These are phyloP conservation scores for Aricia agestis DNA, from an alignment of 1,140 invertebrate species.

Conservation along the genomic window DNA sequence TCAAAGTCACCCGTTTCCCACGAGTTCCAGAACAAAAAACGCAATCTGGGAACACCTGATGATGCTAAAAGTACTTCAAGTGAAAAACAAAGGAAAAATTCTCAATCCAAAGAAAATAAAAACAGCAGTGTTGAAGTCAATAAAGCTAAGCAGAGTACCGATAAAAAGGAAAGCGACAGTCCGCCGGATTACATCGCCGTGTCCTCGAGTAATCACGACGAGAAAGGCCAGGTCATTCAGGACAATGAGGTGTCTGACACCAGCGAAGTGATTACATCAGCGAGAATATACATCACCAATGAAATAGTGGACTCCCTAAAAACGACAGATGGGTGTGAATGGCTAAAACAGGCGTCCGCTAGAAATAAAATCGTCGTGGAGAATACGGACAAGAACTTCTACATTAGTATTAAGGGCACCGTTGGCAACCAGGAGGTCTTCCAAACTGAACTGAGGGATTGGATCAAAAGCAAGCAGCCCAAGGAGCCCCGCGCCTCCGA, in stretches of 20 bases:
- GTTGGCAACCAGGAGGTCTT: constrained; percentile 71
- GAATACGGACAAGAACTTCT: constrained; percentile 51
- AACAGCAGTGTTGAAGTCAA: constrained; percentile 28
- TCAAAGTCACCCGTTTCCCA: constrained; percentile 55
- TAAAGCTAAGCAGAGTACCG: constrained; percentile 31
- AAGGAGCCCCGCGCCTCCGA: constrained; percentile 31
- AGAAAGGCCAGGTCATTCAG: constrained; percentile 60
- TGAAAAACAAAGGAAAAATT: constrained; percentile 35
- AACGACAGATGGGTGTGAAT: constrained; percentile 59
- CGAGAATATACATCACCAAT: constrained; percentile 67
- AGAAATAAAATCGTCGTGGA: constrained; percentile 65
- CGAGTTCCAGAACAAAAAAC: constrained; percentile 54
- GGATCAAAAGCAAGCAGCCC: constrained; percentile 42
- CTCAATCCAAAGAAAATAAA: constrained; percentile 32
- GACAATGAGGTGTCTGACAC: constrained; percentile 67
- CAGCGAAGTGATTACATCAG: constrained; percentile 55
- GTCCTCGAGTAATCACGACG: constrained; percentile 48
- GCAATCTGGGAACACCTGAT: constrained; percentile 38
- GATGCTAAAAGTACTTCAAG: constrained; percentile 37
- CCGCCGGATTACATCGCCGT: constrained; percentile 48
- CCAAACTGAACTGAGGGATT: constrained; percentile 60
- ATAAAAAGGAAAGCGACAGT: constrained; percentile 27
- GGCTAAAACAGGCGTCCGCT: constrained; percentile 51
- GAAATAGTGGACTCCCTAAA: constrained; percentile 67
- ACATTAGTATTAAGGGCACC: constrained; percentile 70